Evolutionary conservation across 2,113 vertebrate genomes (phyloP).

Genomic region (Halcyon senegalensis): DNA sequence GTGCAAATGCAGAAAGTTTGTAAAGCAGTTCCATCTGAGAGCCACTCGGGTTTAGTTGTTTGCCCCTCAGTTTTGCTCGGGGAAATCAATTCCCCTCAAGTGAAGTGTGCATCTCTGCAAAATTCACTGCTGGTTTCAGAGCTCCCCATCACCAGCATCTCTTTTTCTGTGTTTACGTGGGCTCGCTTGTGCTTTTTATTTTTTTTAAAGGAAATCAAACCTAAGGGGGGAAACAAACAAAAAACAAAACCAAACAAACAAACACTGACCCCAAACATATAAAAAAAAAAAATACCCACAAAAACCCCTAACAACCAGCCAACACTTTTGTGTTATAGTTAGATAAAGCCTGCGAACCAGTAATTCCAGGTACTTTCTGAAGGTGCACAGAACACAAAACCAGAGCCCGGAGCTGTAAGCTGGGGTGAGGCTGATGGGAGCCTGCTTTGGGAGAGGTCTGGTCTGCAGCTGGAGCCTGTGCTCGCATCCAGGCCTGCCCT

Average conservation of each 20-base stretch:
- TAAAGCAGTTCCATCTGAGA: neutral
- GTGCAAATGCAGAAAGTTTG: neutral
- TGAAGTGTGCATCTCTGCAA: neutral
- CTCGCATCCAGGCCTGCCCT: neutral
- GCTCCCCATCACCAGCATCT: neutral
- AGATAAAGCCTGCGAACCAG: too few species aligned
- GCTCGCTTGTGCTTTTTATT: neutral
- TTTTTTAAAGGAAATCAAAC: neutral
- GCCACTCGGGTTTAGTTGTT: neutral
- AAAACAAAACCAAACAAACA: too few species aligned
- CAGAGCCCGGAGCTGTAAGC: rapidly evolving
- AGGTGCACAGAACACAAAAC: too few species aligned
- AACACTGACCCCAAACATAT: too few species aligned
- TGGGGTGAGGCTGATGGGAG: neutral
- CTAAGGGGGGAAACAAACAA: too few species aligned
- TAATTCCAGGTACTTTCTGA: neutral
- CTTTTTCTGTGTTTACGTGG: neutral
- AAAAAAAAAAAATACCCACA: neutral
- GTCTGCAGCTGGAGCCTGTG: neutral
- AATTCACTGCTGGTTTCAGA: neutral
- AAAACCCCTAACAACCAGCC: too few species aligned
- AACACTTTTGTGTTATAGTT: neutral
- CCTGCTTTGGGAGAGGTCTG: neutral
- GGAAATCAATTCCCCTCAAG: neutral
- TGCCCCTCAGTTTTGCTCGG: neutral